Conservation (phyloP, 2,888 invertebrate genomes). For the Deilephila elpenor region DNA sequence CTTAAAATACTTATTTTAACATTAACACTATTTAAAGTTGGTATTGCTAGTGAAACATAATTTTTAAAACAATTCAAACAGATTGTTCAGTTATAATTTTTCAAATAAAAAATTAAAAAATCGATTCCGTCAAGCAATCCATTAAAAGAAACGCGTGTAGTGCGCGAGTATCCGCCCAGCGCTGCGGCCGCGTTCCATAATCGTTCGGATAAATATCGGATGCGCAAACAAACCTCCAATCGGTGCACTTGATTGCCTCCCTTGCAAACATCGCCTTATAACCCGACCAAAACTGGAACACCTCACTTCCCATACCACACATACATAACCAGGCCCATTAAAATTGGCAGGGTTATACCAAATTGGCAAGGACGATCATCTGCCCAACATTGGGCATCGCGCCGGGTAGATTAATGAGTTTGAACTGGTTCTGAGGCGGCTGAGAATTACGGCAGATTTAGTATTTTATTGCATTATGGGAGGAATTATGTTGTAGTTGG, state of each 20-base stretch:
- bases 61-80: too few relatives aligned
- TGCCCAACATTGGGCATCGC: not conserved
- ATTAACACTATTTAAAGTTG: too few relatives aligned
- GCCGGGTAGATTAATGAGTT: conserved; percentile 12
- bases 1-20: too few relatives aligned
- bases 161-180: not conserved
- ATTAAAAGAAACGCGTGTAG: not conserved
- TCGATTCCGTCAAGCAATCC: not conserved
- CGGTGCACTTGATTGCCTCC: conserved; percentile 18
- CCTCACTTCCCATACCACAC: not conserved
- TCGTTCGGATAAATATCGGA: conserved; percentile 25
- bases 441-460: conserved; percentile 23
- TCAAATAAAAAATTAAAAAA: not conserved
- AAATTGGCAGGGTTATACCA: not conserved
- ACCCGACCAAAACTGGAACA: not conserved
- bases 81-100: too few relatives aligned
- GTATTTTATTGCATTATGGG: conserved; percentile 25
- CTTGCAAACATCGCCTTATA: conserved; percentile 10
- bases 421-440: conserved; percentile 4
- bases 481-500: conserved; percentile 25
- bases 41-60: too few relatives aligned
- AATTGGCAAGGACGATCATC: not conserved
- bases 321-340: not conserved
- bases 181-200: conserved; percentile 8
- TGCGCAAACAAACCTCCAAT: conserved; percentile 26